Evolutionary conservation across 37 sponge, comb jelly and placozoan species (phyloP).

Genomic region (Dysidea cf. avara): DNA sequence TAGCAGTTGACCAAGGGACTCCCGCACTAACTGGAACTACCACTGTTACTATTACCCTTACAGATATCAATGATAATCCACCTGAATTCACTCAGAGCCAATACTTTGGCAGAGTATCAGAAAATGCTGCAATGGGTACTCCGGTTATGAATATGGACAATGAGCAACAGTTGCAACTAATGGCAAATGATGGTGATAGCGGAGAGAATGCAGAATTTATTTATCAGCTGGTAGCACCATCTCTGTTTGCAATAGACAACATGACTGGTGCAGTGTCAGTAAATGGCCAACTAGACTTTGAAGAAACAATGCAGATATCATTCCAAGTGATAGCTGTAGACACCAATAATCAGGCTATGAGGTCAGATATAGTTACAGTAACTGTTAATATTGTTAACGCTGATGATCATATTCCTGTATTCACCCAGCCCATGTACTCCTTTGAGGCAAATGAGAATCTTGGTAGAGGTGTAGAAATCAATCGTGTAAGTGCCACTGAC

Average conservation of each 20-base stretch:
- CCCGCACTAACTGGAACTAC: constrained; percentile 10
- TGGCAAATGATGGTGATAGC: constrained; percentile 46
- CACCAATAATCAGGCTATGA: constrained; percentile 1
- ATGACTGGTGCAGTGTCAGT: constrained; percentile 61
- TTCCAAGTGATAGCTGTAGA: constrained; percentile 26
- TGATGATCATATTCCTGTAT: too few relatives aligned
- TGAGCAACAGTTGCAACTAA: constrained; percentile 13
- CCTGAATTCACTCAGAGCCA: constrained; percentile 29
- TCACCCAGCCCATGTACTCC: too few relatives aligned
- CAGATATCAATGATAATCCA: constrained; percentile 61
- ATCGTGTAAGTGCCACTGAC: not conserved
- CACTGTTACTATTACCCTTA: constrained; percentile 35
- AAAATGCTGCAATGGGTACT: constrained; percentile 29
- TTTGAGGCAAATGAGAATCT: too few relatives aligned
- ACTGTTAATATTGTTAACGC: constrained; percentile 5
- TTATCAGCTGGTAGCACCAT: not conserved
- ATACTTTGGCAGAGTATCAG: constrained; percentile 39
- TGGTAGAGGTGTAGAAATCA: too few relatives aligned
- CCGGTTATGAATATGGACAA: constrained; percentile 9
- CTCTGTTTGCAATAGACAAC: constrained; percentile 35
- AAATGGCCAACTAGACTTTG: constrained; percentile 23
- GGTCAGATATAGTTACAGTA: constrained; percentile 26
- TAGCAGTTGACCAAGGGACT: constrained; percentile 30
- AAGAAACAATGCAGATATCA: not conserved
- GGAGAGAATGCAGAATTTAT: constrained; percentile 33